Evolutionary conservation across 1,140 invertebrate genomes (phyloP).

Genomic region (Drosophila subobscura): DNA sequence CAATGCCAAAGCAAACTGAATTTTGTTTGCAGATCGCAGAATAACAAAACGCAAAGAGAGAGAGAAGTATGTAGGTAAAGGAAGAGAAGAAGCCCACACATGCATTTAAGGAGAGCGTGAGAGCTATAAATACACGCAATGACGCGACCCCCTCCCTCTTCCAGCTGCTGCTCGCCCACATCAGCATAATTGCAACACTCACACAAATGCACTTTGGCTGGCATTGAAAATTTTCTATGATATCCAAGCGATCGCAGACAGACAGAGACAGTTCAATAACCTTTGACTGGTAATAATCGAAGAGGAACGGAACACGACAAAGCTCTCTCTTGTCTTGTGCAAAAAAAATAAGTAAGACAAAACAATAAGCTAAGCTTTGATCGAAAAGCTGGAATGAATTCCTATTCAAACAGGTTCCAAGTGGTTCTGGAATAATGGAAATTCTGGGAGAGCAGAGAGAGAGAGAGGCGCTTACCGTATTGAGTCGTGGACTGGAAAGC

Average conservation of each 20-base stretch:
- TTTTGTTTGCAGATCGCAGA: constrained; percentile 17
- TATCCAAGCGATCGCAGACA: constrained; percentile 56
- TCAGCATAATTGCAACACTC: constrained; percentile 53
- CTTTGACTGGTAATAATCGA: constrained; percentile 49
- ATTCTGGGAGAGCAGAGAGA: not conserved
- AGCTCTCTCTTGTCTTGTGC: constrained; percentile 40
- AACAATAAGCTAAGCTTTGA: constrained; percentile 41
- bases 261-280: constrained; percentile 56
- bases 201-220: constrained; percentile 45
- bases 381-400: constrained; percentile 43
- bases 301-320: constrained; percentile 24
- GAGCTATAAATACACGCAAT: constrained; percentile 69
- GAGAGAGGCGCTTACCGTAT: constrained; percentile 46
- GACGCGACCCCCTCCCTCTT: constrained; percentile 7
- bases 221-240: constrained; percentile 76
- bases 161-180: constrained; percentile 39
- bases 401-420: constrained; percentile 58
- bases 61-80: constrained; percentile 22
- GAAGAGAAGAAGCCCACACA: constrained; percentile 57
- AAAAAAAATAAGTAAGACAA: constrained; percentile 31
- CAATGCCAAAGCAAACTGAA: constrained; percentile 48
- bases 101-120: constrained; percentile 51
- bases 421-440: constrained; percentile 15
- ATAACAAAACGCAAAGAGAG: constrained; percentile 19
- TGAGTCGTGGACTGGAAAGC: constrained; percentile 64